Base-by-base conservation (phyloP, 2,888 invertebrate species). In the Bembecia ichneumoniformis region DNA sequence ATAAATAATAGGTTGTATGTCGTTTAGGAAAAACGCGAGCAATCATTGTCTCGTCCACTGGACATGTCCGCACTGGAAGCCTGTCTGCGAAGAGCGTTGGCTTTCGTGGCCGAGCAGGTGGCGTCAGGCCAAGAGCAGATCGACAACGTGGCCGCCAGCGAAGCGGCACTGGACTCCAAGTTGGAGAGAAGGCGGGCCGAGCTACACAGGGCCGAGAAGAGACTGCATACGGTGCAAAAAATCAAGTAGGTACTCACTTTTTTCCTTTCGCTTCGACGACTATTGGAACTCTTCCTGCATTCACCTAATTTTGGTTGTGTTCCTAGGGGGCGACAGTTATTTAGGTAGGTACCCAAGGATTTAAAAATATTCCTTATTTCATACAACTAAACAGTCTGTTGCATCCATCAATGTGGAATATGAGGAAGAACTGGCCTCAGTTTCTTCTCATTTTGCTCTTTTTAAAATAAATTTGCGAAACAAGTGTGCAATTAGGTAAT, bases 191-290 rank as follows among this genome's bases (percentile, higher is more conserved):
- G 96, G 58, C 91, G 91, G 58, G 91, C 93, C 0, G 99, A 99
- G 71, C 88, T 98, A 57, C 96, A 96, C 62, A 89, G 99, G 49
- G 96, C 96, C 57, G 95, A 96, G 74, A 98, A 98, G 77, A 89
- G 99, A 35, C 87, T 99, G 46, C 94, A 95, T 65, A 96, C 98
- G 0, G 88, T 99, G 60, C 96, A 97, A 80, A 97, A 96, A 90
- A 97, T 98, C 56, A 92, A 97, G 93, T 93, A 58, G 69, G 72
- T 55, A 11, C 2, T 5, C 20, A 4, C 20, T 4, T 48, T 10
- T 34, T n/a, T 43, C 16, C 28, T 35, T 16, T 11, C 34, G 3
- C 11, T 10, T 13, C 40, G 3, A 40, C 13, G 1, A 3, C 3
- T 17, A 10, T 9, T 35, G 35, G 10, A 9, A 13, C 40, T 13